Evolutionary conservation across 2,797 vertebrate genomes (phyloP).

Genomic region (Chrosomus eos): DNA sequence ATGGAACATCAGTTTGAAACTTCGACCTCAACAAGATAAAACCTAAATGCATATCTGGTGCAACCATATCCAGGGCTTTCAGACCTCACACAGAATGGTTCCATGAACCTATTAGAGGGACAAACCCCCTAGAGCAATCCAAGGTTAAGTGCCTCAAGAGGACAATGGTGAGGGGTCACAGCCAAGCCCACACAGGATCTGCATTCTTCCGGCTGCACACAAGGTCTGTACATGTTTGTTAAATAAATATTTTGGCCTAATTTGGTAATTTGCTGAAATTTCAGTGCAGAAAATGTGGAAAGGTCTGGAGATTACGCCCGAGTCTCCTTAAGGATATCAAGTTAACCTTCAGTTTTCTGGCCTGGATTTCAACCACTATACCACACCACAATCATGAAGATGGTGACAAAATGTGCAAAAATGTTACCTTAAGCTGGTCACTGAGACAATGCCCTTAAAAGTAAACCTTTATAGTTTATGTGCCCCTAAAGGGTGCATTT

Average conservation of each 20-base stretch:
- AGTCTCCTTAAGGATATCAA: not conserved
- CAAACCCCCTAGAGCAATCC: conserved; percentile 11
- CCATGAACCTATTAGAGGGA: not conserved
- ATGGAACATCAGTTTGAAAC: not conserved
- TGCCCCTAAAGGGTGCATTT: not conserved
- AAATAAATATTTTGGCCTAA: not conserved
- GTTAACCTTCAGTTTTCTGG: not conserved
- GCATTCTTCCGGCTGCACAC: not conserved
- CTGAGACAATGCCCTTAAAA: not conserved
- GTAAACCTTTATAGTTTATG: not conserved
- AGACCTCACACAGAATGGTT: not conserved
- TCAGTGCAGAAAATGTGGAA: not conserved
- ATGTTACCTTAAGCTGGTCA: not conserved
- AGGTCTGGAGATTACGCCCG: not conserved
- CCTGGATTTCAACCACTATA: not conserved
- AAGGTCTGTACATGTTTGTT: not conserved
- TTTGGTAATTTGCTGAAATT: not conserved
- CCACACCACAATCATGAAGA: not conserved
- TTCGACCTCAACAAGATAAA: not conserved
- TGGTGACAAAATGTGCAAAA: not conserved
- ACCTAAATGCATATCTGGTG: not conserved
- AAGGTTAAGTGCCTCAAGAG: conserved; percentile 33
- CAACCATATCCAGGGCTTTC: not conserved
- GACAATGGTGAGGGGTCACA: conserved; percentile 18
- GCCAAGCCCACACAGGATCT: conserved; percentile 16